A percentile compares a stretch with the other conserved stretches of the same genome.
phyloP scores from a whole-genome alignment of 1,140 invertebrate genomes.

The Drosophila leontia region DNA sequence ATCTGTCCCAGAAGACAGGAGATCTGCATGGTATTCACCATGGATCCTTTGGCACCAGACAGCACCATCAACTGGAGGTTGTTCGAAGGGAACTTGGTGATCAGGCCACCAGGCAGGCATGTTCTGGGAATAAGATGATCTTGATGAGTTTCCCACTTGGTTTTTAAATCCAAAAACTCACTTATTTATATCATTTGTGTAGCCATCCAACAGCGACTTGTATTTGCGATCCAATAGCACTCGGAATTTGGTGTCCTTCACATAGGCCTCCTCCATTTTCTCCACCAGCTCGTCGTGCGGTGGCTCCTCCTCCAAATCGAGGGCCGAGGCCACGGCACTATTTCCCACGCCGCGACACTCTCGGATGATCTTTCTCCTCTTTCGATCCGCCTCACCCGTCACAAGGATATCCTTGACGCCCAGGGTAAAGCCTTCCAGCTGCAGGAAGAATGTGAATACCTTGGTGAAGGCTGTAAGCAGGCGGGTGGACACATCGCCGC shows the following conservation, averaged over 20 bases:
- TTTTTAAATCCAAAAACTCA: constrained; percentile 56
- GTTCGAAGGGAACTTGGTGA: constrained; percentile 96
- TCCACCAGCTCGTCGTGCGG: constrained; percentile 87
- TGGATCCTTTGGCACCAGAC: constrained; percentile 99
- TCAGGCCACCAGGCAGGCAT: constrained; percentile 92
- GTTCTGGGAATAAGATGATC: constrained; percentile 66
- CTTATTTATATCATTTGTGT: constrained; percentile 96
- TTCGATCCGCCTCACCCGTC: constrained; percentile 89
- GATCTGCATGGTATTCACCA: constrained; percentile 98
- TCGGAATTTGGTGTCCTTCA: constrained; percentile 91
- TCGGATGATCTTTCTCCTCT: constrained; percentile 90
- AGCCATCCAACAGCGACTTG: constrained; percentile 92
- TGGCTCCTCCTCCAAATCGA: constrained; percentile 87
- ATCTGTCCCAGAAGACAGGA: constrained; percentile 98
- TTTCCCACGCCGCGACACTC: constrained; percentile 87
- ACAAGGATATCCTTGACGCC: constrained; percentile 98
- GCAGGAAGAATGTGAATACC: constrained; percentile 96
- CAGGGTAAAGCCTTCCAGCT: constrained; percentile 96
- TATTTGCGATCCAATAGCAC: constrained; percentile 93
- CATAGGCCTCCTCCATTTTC: constrained; percentile 90
- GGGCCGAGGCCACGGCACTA: constrained; percentile 89
- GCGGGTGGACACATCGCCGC: constrained; percentile 91
- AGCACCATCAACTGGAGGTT: constrained; percentile 99
- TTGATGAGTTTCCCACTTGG: not conserved
- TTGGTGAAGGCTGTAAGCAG: constrained; percentile 96